These are phyloP conservation scores for Ormyrus labotus DNA, from an alignment of 2,888 invertebrate genomes.

Conservation along the genomic window DNA sequence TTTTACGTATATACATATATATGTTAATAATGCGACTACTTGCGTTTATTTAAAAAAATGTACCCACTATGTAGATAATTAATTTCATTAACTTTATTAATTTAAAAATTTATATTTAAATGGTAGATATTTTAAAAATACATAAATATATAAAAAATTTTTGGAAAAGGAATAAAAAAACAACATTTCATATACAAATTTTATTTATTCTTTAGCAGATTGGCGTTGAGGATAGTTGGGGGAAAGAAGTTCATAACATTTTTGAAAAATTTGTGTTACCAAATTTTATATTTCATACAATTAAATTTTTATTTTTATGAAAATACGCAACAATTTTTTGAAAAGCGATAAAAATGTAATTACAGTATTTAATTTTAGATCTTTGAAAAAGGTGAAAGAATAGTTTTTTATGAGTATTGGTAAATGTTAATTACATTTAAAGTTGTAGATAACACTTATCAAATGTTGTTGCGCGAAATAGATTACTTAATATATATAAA, in stretches of 20 bases:
- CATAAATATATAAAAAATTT: background rate
- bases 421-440: slow-evolving; percentile 25
- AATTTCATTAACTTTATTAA: background rate
- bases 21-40: background rate
- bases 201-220: slow-evolving; percentile 49
- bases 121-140: background rate
- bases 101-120: no score
- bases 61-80: background rate
- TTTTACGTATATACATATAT: background rate
- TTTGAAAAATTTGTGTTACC: slow-evolving; percentile 42
- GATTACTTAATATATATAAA: slow-evolving; percentile 13
- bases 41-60: slow-evolving; percentile 23
- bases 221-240: slow-evolving; percentile 26
- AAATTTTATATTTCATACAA: slow-evolving; percentile 53
- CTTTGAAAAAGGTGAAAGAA: slow-evolving; percentile 25
- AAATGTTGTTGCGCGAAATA: slow-evolving; percentile 40
- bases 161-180: slow-evolving; percentile 7
- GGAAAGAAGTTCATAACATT: slow-evolving; percentile 37
- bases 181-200: slow-evolving; percentile 49
- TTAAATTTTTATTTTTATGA: slow-evolving; percentile 34
- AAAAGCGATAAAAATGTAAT: slow-evolving; percentile 36
- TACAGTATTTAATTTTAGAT: slow-evolving; percentile 13
- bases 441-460: slow-evolving; percentile 35
- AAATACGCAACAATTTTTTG: slow-evolving; percentile 47
- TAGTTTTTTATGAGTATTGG: slow-evolving; percentile 25